Base-by-base conservation (phyloP, 2,113 vertebrate genomes). In the Tyto alba region DNA sequence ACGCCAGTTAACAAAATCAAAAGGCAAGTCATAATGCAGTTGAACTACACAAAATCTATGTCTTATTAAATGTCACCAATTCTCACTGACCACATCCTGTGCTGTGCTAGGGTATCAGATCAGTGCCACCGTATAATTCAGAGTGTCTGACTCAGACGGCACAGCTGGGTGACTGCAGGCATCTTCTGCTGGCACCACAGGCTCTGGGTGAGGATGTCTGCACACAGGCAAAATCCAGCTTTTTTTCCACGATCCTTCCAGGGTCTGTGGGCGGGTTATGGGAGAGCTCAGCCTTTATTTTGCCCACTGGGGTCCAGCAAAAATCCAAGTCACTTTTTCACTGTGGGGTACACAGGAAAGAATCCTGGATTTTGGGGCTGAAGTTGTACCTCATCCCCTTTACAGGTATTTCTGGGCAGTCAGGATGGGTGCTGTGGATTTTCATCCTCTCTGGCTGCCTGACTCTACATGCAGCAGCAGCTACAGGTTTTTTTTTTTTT, bases 1-100 rank as follows among this genome's bases (percentile, higher is more conserved):
- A 6, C 15, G 34, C 36, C 30, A 47, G 23, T 40, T 67, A 10
- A 36, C 1, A 7, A 74, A 86, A 78, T 63, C 57, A 62, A 59
- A 86, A 63, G 62, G 52, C 38, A 95, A 76, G 40, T 19, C 27
- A 36, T 36, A 52, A 47, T 57, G 45, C 0, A 2, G 30, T 20
- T 26, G 62, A 83, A 71, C 30, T 62, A 26, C 22, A 22, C 19
- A 66, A 56, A 66, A 48, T 38, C 40, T 74, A 5, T 13, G 13
- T 38, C 60, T 43, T n/a, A 47, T 17, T 76, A 72, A 88, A 45
- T 16, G 43, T 21, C 60, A 34, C 6, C 52, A 71, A 7, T 30
- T 79, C 62, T 41, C 0, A 0, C 56, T 66, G 81, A 69, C n/a
- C 34, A 11, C 0, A 0, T 32, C 32, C 69, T 2, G 1, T 43